phyloP scores from a whole-genome alignment of 2,113 vertebrate species.

The Ptyas mucosa region DNA sequence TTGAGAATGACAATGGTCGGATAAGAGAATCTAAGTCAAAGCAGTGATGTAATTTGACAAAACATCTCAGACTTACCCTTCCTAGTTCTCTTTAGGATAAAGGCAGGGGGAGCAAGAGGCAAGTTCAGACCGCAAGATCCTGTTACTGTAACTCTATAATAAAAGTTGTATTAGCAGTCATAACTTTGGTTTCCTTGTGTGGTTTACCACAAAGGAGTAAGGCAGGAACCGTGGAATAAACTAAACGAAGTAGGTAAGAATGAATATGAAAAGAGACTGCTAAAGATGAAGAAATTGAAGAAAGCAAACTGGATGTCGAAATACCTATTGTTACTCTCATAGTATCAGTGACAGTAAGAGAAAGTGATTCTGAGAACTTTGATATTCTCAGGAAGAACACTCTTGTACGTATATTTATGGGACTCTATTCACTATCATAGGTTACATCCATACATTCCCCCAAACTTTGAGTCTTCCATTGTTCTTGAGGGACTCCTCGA shows the following conservation, averaged over 20 bases:
- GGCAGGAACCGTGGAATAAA: neutral
- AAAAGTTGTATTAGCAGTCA: neutral
- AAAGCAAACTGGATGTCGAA: neutral
- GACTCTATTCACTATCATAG: neutral
- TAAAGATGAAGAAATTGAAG: neutral
- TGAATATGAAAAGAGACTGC: neutral
- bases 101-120: neutral
- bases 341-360: neutral
- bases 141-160: neutral
- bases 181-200: neutral
- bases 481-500: neutral
- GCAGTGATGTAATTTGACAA: neutral
- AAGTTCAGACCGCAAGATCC: neutral
- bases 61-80: neutral
- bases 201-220: neutral
- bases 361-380: neutral
- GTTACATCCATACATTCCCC: neutral
- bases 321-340: neutral
- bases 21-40: neutral
- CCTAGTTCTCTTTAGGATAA: neutral
- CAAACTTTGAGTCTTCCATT: neutral
- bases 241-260: neutral
- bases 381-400: neutral
- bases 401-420: neutral
- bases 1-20: neutral